Evolutionary conservation across 2,797 vertebrate species (phyloP), one percentile per base, ranked within the genome.

Genomic region (Syndactyla subalaris): DNA sequence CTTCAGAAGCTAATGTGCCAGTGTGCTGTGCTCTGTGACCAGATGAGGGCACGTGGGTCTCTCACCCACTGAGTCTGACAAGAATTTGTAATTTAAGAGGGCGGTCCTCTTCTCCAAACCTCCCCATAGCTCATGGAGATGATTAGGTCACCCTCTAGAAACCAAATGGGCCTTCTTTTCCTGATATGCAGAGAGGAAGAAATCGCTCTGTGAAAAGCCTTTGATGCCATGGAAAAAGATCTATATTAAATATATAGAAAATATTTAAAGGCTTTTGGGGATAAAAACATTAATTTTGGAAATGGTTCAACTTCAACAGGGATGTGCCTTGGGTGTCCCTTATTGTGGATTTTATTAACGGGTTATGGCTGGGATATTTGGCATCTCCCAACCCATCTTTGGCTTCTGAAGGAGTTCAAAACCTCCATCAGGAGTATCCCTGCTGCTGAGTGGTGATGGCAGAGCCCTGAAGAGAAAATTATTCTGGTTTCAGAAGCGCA

Each of bases 1-100:
- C 76, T 78, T 97, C 94, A 89, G 92, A 93, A 97, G 96, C 96
- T 94, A 93, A 89, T 88, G 91, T 95, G 94, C 93, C 95, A 95
- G 88, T 91, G 90, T 89, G 94, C 85, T 93, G 79, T 96, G 89
- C 96, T 96, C 88, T 94, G 88, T 88, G 95, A 94, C 76, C 95
- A 97, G 92, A 82, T 79, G 82, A 96, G 92, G 94, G 93, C 84
- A 96, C 41, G 49, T 93, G 76, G 87, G 84, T 85, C 83, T 95
- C 91, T 97, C 95, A 95, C 89, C 97, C 92, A 84, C 70, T 6
- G 74, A 73, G 58, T 81, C 88, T 96, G 95, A 96, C 75, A 91
- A 93, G 95, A 97, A 96, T 95, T 89, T 94, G 67, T 95, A 94
- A 96, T 96, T 96, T 96, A 90, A 92, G 78, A 96, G 90, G 72